Conservation (phyloP, 2,113 vertebrate genomes). For the Bubo bubo region DNA sequence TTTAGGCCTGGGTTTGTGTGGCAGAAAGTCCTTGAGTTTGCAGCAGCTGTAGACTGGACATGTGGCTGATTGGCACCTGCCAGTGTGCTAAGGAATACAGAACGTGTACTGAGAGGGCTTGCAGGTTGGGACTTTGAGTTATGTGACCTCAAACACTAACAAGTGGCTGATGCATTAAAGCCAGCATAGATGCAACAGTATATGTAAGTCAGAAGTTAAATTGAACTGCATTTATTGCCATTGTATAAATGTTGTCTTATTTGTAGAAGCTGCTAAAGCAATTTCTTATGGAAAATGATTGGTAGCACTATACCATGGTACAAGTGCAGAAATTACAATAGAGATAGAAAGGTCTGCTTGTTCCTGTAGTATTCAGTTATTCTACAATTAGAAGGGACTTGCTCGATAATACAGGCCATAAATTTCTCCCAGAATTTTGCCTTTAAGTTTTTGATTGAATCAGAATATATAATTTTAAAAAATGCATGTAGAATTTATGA, state of each 20-base stretch:
- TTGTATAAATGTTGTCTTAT: neutral
- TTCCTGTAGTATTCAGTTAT: neutral
- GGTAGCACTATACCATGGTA: neutral
- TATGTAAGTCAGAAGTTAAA: neutral
- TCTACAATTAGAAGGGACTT: neutral
- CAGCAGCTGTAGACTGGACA: neutral
- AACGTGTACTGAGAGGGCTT: neutral
- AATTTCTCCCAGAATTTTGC: neutral
- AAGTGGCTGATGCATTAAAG: neutral
- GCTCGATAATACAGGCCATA: neutral
- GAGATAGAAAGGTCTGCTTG: neutral
- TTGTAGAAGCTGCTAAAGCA: neutral
- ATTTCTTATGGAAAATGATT: neutral
- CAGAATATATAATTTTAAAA: neutral
- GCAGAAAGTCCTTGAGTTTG: neutral
- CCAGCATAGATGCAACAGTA: neutral
- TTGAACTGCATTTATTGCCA: neutral
- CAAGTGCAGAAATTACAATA: neutral
- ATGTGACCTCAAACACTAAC: neutral
- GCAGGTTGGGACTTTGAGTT: neutral
- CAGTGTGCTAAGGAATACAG: neutral
- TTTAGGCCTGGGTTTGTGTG: neutral
- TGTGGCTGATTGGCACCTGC: neutral
- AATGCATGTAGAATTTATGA: neutral
- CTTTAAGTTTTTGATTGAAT: neutral